These are phyloP conservation scores for Dryadula phaetusa DNA, from an alignment of 2,888 invertebrate species.

Conservation along the genomic window DNA sequence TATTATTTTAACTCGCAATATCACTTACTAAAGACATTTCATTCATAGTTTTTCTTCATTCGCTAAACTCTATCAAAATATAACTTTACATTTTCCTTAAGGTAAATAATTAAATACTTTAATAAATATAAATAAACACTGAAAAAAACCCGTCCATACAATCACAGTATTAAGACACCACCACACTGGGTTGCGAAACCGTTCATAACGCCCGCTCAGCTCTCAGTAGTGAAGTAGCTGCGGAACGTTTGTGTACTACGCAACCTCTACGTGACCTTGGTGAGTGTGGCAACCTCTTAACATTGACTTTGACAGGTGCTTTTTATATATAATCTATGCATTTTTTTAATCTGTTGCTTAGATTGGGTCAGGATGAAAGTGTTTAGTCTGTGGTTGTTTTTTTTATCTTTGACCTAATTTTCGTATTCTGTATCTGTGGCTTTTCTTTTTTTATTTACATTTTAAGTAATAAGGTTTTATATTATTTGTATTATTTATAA, in stretches of 20 bases:
- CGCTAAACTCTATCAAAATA: too few relatives aligned
- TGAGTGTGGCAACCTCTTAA: conserved; percentile 22
- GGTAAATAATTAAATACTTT: neutral
- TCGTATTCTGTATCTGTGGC: neutral
- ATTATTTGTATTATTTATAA: neutral
- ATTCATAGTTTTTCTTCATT: too few relatives aligned
- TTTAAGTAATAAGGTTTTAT: neutral
- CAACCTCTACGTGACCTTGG: conserved; percentile 63
- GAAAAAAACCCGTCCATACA: conserved; percentile 61
- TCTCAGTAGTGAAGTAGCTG: conserved; percentile 74
- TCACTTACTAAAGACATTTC: too few relatives aligned
- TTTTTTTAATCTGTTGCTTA: conserved; percentile 17
- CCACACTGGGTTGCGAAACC: conserved; percentile 73
- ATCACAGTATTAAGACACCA: conserved; percentile 73
- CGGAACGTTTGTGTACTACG: conserved; percentile 67
- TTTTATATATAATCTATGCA: conserved; percentile 5
- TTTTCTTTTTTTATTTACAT: neutral
- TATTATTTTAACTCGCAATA: too few relatives aligned
- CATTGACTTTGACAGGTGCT: conserved; percentile 25
- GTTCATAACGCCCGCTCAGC: conserved; percentile 52
- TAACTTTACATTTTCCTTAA: neutral
- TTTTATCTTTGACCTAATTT: conserved; percentile 5
- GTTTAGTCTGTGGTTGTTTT: neutral
- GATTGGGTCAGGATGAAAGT: neutral
- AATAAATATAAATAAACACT: conserved; percentile 13